These are phyloP conservation scores for Pyrrhura leucotis DNA, from an alignment of 2,797 vertebrate genomes.

Conservation along the genomic window DNA sequence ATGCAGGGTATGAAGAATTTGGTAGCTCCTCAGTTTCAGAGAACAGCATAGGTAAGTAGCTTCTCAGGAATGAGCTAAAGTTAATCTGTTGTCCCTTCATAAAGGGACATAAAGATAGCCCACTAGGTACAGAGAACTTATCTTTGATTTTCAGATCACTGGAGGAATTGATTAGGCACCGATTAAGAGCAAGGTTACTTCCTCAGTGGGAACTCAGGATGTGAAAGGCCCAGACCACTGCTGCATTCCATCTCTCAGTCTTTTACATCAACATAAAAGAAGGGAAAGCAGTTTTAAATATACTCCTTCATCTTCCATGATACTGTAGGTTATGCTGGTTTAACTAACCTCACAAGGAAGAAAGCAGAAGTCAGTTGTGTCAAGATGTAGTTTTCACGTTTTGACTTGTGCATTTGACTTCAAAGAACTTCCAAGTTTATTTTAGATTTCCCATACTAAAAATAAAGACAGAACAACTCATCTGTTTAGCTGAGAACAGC, in stretches of 20 bases:
- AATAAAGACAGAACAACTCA: slow-evolving; percentile 9
- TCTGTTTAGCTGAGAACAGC: slow-evolving; percentile 50
- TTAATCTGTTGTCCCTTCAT: background rate
- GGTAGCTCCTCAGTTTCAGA: background rate
- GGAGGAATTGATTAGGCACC: background rate
- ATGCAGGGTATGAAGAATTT: background rate
- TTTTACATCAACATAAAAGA: background rate
- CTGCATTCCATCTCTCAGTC: background rate
- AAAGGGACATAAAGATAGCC: background rate
- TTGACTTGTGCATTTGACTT: slow-evolving; percentile 2
- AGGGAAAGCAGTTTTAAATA: background rate
- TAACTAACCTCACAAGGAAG: background rate
- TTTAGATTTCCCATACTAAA: slow-evolving; percentile 25
- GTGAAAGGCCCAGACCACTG: background rate
- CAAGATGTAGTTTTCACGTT: slow-evolving; percentile 2
- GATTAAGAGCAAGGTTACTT: background rate
- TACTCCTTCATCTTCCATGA: background rate
- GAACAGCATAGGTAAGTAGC: background rate
- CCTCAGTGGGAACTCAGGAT: background rate
- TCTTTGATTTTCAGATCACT: background rate
- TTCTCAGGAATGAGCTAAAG: background rate
- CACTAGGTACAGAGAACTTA: background rate
- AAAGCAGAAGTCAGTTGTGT: background rate
- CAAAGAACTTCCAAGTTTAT: slow-evolving; percentile 13
- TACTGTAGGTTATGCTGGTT: background rate